phyloP scores from a whole-genome alignment of 1,140 invertebrate genomes.

The Papilio glaucus region DNA sequence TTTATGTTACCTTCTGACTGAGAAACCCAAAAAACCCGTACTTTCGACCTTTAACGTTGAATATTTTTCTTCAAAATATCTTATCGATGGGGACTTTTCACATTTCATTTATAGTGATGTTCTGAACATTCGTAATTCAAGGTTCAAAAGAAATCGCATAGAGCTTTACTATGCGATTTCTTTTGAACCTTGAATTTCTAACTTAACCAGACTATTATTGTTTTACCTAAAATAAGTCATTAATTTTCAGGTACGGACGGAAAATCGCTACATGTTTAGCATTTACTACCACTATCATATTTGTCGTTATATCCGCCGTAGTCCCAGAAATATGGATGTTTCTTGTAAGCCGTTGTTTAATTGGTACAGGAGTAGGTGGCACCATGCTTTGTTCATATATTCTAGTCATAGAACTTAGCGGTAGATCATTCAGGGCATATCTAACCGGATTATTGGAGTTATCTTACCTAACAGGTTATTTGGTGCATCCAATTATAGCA shows the following conservation, averaged over 20 bases:
- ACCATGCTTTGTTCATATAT: slow-evolving; percentile 85
- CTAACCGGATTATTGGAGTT: slow-evolving; percentile 60
- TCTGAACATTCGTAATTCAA: too few relatives aligned
- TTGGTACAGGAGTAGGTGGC: slow-evolving; percentile 84
- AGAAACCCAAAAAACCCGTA: too few relatives aligned
- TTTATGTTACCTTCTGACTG: too few relatives aligned
- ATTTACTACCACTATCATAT: slow-evolving; percentile 9
- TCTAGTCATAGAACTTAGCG: slow-evolving; percentile 79
- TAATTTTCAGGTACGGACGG: slow-evolving; percentile 7
- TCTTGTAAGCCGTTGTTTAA: slow-evolving; percentile 84
- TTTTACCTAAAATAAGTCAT: background rate
- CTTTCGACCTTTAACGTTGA: too few relatives aligned
- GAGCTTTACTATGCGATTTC: too few relatives aligned
- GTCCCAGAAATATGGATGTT: slow-evolving; percentile 86
- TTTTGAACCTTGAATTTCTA: too few relatives aligned
- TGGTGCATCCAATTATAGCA: slow-evolving; percentile 85
- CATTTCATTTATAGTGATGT: too few relatives aligned
- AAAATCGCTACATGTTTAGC: slow-evolving; percentile 2
- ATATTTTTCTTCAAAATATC: too few relatives aligned
- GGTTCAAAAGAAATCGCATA: too few relatives aligned
- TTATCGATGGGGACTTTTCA: too few relatives aligned
- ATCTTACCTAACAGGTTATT: slow-evolving; percentile 78
- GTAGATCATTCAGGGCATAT: slow-evolving; percentile 72
- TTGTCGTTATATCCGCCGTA: slow-evolving; percentile 79
- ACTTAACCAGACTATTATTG: too few relatives aligned